Percentiles rank a stretch among this genome's conserved stretches.
phyloP scores from a whole-genome alignment of 2,797 vertebrate genomes.

The Todus mexicanus region DNA sequence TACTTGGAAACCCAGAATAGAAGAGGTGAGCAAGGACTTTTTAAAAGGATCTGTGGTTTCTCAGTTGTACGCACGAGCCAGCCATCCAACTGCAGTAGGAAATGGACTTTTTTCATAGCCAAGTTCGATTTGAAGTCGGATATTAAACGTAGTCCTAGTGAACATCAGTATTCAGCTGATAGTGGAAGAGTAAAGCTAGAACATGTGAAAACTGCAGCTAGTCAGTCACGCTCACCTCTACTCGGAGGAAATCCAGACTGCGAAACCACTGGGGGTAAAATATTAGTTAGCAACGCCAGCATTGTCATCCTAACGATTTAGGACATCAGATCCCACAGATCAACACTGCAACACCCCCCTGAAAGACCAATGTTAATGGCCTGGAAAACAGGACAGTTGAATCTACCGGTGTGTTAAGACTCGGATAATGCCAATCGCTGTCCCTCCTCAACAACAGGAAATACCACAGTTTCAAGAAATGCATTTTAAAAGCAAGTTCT shows the following conservation, averaged over 20 bases:
- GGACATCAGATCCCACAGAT: neutral
- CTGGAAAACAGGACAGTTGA: neutral
- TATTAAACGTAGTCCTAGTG: neutral
- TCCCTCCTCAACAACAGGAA: neutral
- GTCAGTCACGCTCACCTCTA: neutral
- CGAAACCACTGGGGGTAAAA: neutral
- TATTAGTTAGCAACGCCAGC: neutral
- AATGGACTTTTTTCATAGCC: neutral
- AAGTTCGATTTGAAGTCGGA: neutral
- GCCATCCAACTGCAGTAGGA: neutral
- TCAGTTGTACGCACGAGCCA: neutral
- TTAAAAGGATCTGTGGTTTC: neutral
- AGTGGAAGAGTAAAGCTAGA: neutral
- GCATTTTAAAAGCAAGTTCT: neutral
- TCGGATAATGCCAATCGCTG: neutral
- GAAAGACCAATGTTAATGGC: neutral
- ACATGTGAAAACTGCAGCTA: neutral
- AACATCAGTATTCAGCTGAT: neutral
- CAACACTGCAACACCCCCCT: neutral
- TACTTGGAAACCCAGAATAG: neutral
- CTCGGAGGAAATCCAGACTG: neutral
- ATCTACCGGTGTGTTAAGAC: neutral
- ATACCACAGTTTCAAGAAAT: neutral
- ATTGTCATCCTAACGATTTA: neutral
- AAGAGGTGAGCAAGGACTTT: neutral